A percentile compares a stretch with the other conserved stretches of the same genome.
phyloP scores from a whole-genome alignment of 1,140 invertebrate genomes.

The Chymomyza costata region DNA sequence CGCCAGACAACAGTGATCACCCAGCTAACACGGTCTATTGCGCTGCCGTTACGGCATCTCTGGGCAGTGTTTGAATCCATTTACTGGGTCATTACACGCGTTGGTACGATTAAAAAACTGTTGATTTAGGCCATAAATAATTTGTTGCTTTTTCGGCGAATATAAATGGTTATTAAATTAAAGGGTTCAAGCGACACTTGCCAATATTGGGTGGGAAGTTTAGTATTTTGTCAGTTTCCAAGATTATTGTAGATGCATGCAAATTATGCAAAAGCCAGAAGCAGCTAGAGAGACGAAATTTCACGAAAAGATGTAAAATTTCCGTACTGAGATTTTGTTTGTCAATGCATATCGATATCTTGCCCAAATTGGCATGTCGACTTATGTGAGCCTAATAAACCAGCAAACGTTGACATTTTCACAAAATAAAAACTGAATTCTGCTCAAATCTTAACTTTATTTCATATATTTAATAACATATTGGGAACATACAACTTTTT shows the following conservation, averaged over 20 bases:
- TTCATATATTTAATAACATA: too few relatives aligned
- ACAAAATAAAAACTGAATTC: too few relatives aligned
- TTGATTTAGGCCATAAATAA: slow-evolving; percentile 72
- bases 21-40: slow-evolving; percentile 26
- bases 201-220: background rate
- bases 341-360: too few relatives aligned
- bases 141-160: slow-evolving; percentile 57
- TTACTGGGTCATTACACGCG: slow-evolving; percentile 55
- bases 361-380: too few relatives aligned
- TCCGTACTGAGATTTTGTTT: too few relatives aligned
- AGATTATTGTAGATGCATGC: background rate
- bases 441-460: too few relatives aligned
- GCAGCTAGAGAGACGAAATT: background rate
- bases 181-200: slow-evolving; percentile 33
- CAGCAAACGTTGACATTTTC: too few relatives aligned
- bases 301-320: background rate
- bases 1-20: too few relatives aligned
- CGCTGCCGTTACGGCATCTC: slow-evolving; percentile 29
- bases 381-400: too few relatives aligned
- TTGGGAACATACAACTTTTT: too few relatives aligned
- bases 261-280: background rate
- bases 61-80: slow-evolving; percentile 44
- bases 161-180: slow-evolving; percentile 69
- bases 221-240: background rate
- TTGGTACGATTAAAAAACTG: slow-evolving; percentile 46